Percentiles rank a stretch among this genome's conserved stretches.
Evolutionary conservation across 2,797 vertebrate species (phyloP).

Genomic region (Protosalanx chinensis): DNA sequence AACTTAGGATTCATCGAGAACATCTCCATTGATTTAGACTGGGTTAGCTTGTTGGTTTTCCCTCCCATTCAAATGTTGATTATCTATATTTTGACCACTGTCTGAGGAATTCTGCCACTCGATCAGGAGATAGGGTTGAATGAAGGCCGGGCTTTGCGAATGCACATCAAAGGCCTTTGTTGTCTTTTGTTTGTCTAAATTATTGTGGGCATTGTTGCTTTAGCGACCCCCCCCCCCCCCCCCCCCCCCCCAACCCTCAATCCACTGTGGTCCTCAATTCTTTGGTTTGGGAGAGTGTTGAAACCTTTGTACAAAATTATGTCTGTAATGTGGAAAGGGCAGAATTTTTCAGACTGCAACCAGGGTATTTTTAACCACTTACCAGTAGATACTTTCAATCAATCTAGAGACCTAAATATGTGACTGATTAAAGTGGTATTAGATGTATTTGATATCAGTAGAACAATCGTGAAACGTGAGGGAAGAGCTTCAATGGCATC

Average conservation of each 20-base stretch:
- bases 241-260: constrained; percentile 2
- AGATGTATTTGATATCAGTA: constrained; percentile 37
- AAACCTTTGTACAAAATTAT: constrained; percentile 22
- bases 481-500: constrained; percentile 77
- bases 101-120: constrained; percentile 51
- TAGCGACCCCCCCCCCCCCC: constrained; percentile 24
- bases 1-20: too few species aligned
- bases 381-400: constrained; percentile 31
- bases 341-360: constrained; percentile 51
- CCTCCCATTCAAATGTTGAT: constrained; percentile 34
- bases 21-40: neutral
- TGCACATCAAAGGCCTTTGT: constrained; percentile 46
- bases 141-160: constrained; percentile 44
- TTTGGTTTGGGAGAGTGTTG: constrained; percentile 4
- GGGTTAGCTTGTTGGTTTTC: neutral
- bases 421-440: constrained; percentile 33
- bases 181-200: constrained; percentile 52
- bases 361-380: constrained; percentile 54
- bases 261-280: constrained; percentile 30
- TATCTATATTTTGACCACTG: constrained; percentile 38
- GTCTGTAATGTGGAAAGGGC: constrained; percentile 39
- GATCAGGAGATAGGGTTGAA: constrained; percentile 65
- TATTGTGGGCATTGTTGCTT: constrained; percentile 43
- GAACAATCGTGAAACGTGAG: constrained; percentile 49
- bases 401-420: constrained; percentile 42